Percentiles rank a stretch among this genome's conserved stretches.
Conservation (phyloP, 2,888 invertebrate genomes). For the Phengaris arion region DNA sequence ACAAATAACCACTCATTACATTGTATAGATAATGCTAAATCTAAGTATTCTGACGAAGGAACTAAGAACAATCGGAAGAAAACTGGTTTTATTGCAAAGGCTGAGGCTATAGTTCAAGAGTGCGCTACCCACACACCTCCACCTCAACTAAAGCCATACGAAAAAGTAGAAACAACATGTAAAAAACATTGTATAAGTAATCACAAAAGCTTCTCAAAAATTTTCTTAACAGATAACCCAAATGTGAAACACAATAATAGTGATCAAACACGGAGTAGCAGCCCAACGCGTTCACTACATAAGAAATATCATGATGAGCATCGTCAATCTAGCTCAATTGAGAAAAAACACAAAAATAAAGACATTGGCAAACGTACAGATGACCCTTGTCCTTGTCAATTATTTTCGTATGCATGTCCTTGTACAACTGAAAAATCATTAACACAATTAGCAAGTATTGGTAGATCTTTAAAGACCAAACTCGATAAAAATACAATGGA, state of each 20-base stretch:
- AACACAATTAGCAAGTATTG: slow-evolving; percentile 40
- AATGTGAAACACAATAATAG: slow-evolving; percentile 39
- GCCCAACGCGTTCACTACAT: slow-evolving; percentile 60
- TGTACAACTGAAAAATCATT: slow-evolving; percentile 48
- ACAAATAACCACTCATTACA: slow-evolving; percentile 62
- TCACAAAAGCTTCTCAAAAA: slow-evolving; percentile 53
- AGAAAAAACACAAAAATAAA: slow-evolving; percentile 53
- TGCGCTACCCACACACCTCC: slow-evolving; percentile 57
- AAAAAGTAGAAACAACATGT: slow-evolving; percentile 46
- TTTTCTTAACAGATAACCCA: slow-evolving; percentile 50
- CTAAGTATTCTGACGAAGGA: slow-evolving; percentile 38
- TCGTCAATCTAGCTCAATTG: slow-evolving; percentile 52
- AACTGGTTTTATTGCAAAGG: slow-evolving; percentile 47
- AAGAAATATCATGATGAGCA: slow-evolving; percentile 60
- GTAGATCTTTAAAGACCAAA: slow-evolving; percentile 37
- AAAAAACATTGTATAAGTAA: slow-evolving; percentile 47
- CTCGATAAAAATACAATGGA: slow-evolving; percentile 40
- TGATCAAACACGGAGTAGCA: slow-evolving; percentile 42
- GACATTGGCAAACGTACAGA: slow-evolving; percentile 51
- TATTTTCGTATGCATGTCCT: slow-evolving; percentile 64
- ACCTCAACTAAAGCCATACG: slow-evolving; percentile 46
- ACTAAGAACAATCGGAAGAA: slow-evolving; percentile 29
- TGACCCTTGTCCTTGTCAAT: slow-evolving; percentile 63
- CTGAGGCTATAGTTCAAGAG: slow-evolving; percentile 57
- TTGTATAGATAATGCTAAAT: slow-evolving; percentile 47